phyloP scores from a whole-genome alignment of 2,797 vertebrate species.

The Coregonus sp. region DNA sequence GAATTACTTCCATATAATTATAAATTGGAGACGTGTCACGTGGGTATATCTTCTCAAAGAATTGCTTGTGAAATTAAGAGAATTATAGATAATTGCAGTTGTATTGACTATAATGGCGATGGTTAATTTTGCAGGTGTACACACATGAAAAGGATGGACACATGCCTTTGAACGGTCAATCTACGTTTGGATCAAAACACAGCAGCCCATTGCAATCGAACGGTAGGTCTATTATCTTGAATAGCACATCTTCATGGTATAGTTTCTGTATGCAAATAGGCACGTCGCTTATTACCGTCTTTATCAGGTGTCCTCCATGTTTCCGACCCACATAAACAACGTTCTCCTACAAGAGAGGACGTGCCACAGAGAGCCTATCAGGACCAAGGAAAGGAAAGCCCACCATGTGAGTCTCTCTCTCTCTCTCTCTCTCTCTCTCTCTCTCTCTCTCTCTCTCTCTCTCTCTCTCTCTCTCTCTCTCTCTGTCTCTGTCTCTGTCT shows the following conservation, averaged over 20 bases:
- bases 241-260: background rate
- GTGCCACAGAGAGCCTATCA: slow-evolving; percentile 81
- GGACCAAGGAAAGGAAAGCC: slow-evolving; percentile 85
- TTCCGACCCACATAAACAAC: slow-evolving; percentile 80
- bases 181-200: slow-evolving; percentile 74
- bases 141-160: slow-evolving; percentile 79
- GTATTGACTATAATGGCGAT: slow-evolving; percentile 54
- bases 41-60: slow-evolving; percentile 10
- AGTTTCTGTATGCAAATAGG: background rate
- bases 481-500: no score
- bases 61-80: slow-evolving; percentile 36
- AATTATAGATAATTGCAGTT: slow-evolving; percentile 69
- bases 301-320: slow-evolving; percentile 46
- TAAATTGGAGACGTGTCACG: background rate
- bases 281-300: background rate
- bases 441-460: no score
- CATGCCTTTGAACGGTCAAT: slow-evolving; percentile 65
- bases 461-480: no score
- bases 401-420: slow-evolving; percentile 51
- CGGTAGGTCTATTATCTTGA: slow-evolving; percentile 64
- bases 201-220: slow-evolving; percentile 76
- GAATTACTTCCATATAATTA: slow-evolving; percentile 1
- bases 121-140: slow-evolving; percentile 81
- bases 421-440: no score
- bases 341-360: slow-evolving; percentile 75